A percentile compares a stretch with the other conserved stretches of the same genome.
phyloP scores from a whole-genome alignment of 1,140 invertebrate genomes.

The Hyles vespertilio region DNA sequence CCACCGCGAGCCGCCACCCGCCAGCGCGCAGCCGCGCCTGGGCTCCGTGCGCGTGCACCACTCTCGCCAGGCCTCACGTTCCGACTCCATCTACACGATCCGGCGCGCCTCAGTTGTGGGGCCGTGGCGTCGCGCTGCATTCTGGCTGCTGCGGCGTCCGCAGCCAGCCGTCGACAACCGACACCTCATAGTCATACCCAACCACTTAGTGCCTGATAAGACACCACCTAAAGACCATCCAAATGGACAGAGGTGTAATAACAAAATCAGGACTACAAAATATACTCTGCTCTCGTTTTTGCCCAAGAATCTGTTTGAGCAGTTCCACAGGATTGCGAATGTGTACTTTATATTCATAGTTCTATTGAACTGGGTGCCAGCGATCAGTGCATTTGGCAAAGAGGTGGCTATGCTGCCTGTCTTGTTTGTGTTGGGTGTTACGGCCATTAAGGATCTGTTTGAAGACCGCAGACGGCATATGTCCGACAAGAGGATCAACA shows the following conservation, averaged over 20 bases:
- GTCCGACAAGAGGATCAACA: conserved; percentile 96
- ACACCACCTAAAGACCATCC: conserved; percentile 87
- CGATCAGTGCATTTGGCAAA: conserved; percentile 96
- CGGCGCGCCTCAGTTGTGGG: conserved; percentile 82
- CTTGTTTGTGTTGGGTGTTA: conserved; percentile 96
- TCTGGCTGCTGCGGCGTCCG: conserved; percentile 77
- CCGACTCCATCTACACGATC: conserved; percentile 92
- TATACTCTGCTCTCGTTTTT: conserved; percentile 96
- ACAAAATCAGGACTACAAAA: conserved; percentile 96
- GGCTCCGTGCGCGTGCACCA: conserved; percentile 78
- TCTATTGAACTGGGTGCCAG: conserved; percentile 95
- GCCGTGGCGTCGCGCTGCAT: conserved; percentile 81
- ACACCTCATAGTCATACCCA: conserved; percentile 85
- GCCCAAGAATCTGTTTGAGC: conserved; percentile 97
- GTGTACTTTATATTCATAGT: conserved; percentile 99
- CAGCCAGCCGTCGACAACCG: conserved; percentile 81
- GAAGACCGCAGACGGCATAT: conserved; percentile 93
- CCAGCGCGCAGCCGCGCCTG: conserved; percentile 68
- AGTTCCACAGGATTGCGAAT: conserved; percentile 98
- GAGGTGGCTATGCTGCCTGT: conserved; percentile 97
- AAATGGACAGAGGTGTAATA: conserved; percentile 86
- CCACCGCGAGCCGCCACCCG: conserved; percentile 78
- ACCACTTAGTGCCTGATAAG: conserved; percentile 87
- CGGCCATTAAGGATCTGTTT: conserved; percentile 97
- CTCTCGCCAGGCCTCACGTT: conserved; percentile 81